A percentile compares a stretch with the other conserved stretches of the same genome.
These are phyloP conservation scores for Teleogryllus oceanicus DNA, from an alignment of 2,888 invertebrate species.

Conservation along the genomic window DNA sequence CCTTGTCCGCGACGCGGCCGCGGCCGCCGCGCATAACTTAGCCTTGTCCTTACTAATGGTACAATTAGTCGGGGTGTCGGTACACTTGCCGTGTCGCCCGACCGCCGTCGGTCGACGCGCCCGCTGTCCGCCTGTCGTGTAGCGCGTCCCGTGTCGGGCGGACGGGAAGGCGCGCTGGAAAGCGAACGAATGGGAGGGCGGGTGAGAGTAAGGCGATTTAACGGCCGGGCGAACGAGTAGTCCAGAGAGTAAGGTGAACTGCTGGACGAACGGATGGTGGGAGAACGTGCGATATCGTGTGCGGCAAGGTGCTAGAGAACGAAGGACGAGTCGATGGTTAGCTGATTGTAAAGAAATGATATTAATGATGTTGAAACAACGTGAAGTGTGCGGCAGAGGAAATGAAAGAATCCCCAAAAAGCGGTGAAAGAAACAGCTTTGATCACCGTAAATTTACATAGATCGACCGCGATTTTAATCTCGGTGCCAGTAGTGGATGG, in stretches of 20 bases:
- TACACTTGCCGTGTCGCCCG: not conserved
- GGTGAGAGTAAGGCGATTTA: not conserved
- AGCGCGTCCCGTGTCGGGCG: not conserved
- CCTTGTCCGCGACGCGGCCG: not conserved
- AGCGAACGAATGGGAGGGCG: not conserved
- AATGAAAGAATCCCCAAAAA: no score
- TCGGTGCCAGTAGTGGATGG: no score
- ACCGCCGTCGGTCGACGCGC: not conserved
- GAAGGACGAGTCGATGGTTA: no score
- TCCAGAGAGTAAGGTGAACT: not conserved
- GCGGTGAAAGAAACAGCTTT: no score
- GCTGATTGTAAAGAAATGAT: no score
- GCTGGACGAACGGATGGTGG: no score
- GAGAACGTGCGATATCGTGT: no score
- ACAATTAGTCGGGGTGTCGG: not conserved
- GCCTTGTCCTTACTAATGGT: conserved; percentile 7
- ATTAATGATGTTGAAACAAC: no score
- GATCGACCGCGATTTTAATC: no score
- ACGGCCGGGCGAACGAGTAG: not conserved
- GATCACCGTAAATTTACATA: no score
- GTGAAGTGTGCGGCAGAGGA: no score
- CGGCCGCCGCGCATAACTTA: not conserved
- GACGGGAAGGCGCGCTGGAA: not conserved
- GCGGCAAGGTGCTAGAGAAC: no score
- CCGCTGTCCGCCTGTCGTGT: not conserved